Evolutionary conservation across 2,888 invertebrate genomes (phyloP).

Genomic region (Acrocyrtus sp.): DNA sequence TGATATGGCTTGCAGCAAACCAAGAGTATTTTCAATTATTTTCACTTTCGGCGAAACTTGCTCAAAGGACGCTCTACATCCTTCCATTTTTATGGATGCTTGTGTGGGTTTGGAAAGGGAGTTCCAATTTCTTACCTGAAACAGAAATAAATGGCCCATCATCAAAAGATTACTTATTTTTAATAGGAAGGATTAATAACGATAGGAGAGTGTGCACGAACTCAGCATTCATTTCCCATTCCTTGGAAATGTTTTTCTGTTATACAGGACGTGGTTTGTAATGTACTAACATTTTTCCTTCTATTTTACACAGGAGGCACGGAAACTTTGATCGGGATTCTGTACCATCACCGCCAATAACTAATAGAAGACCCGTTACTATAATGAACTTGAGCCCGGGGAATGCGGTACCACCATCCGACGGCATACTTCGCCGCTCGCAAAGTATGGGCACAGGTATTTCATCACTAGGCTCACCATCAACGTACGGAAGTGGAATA

Average conservation of each 20-base stretch:
- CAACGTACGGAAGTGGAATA: conserved; percentile 10
- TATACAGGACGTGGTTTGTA: too few relatives aligned
- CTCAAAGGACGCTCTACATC: too few relatives aligned
- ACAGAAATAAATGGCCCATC: not conserved
- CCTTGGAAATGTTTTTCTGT: not conserved
- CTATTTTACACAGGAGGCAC: conserved; percentile 17
- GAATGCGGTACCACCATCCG: not conserved
- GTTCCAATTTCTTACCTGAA: not conserved
- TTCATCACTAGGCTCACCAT: conserved; percentile 43
- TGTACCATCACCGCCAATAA: conserved; percentile 12
- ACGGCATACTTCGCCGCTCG: conserved; percentile 55
- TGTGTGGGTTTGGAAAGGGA: not conserved
- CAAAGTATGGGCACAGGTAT: conserved; percentile 61
- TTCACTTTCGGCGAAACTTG: too few relatives aligned
- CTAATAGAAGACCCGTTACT: conserved; percentile 23
- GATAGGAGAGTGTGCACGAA: not conserved
- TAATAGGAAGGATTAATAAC: not conserved
- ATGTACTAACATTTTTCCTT: too few relatives aligned
- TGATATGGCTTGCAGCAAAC: too few relatives aligned
- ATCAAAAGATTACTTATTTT: not conserved
- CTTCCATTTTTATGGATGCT: too few relatives aligned
- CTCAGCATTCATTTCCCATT: not conserved
- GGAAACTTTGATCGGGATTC: conserved; percentile 14
- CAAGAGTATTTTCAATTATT: too few relatives aligned
- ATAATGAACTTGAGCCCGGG: conserved; percentile 19